phyloP scores from a whole-genome alignment of 1,140 invertebrate genomes.

The Holcopasites calliopsidis region DNA sequence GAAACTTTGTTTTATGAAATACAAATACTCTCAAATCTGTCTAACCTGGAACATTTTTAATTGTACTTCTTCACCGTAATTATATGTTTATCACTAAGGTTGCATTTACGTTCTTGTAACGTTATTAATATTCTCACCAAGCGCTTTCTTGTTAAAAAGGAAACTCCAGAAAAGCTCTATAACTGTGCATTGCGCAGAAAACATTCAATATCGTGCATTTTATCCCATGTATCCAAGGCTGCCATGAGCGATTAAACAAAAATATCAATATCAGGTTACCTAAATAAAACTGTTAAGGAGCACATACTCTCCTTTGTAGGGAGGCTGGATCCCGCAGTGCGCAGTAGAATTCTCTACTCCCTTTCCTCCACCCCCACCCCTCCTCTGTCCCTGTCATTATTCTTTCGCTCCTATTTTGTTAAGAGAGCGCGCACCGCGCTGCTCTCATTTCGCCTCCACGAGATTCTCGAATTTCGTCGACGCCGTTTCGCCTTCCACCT shows the following conservation, averaged over 20 bases:
- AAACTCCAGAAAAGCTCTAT: no score
- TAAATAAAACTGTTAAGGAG: conserved; percentile 23
- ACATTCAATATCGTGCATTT: no score
- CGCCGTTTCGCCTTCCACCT: conserved; percentile 56
- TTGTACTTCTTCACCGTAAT: no score
- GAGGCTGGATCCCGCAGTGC: background rate
- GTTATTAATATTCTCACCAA: no score
- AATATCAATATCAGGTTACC: background rate
- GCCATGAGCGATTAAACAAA: background rate
- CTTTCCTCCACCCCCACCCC: background rate
- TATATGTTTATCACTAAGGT: no score
- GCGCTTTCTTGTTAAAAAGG: no score
- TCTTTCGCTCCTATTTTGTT: conserved; percentile 42
- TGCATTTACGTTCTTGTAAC: no score
- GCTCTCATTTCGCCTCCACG: conserved; percentile 66
- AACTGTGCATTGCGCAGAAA: no score
- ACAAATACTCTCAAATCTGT: no score
- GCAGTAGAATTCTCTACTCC: conserved; percentile 22
- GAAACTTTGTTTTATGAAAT: no score
- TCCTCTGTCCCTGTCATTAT: conserved; percentile 21
- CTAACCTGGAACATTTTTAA: no score
- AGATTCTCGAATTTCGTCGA: conserved; percentile 68
- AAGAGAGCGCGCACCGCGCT: conserved; percentile 56
- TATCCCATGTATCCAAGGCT: background rate
- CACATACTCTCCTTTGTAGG: background rate